Evolutionary conservation across 1,140 invertebrate genomes (phyloP).

Genomic region (Magallana gigas): DNA sequence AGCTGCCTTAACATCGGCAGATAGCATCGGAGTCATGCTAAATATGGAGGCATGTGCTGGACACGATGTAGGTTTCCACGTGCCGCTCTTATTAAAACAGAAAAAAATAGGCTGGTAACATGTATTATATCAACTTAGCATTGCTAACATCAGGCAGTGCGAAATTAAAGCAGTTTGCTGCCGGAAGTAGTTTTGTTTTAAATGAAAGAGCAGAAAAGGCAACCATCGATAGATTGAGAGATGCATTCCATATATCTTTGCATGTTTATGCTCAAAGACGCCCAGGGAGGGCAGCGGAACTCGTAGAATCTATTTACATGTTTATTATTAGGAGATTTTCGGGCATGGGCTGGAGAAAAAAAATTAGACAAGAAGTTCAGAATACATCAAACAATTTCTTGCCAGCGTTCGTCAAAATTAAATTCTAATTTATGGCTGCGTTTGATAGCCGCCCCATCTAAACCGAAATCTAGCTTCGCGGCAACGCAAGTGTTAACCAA

Average conservation of each 20-base stretch:
- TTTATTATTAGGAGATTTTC: constrained; percentile 6
- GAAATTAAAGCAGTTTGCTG: constrained; percentile 44
- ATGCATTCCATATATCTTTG: constrained; percentile 52
- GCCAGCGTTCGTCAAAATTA: constrained; percentile 21
- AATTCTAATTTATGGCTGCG: constrained; percentile 51
- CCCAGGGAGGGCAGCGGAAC: constrained; percentile 24
- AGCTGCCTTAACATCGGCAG: neutral
- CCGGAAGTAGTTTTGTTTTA: constrained; percentile 20
- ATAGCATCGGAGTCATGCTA: neutral
- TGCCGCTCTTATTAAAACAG: constrained; percentile 30
- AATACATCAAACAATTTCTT: constrained; percentile 37
- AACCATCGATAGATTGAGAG: constrained; percentile 49
- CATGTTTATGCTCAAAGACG: neutral
- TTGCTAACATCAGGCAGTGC: constrained; percentile 48
- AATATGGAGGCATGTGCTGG: neutral
- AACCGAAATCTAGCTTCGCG: neutral
- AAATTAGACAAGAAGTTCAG: constrained; percentile 55
- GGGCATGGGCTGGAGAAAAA: constrained; percentile 35
- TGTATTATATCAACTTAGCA: constrained; percentile 46
- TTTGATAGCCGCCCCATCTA: constrained; percentile 17
- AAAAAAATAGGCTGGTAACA: constrained; percentile 48
- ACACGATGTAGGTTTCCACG: constrained; percentile 48
- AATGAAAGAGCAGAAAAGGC: neutral
- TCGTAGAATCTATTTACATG: constrained; percentile 45
- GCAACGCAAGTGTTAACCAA: neutral